Conservation (phyloP, 1,140 invertebrate species). For the Whitmania pigra region DNA sequence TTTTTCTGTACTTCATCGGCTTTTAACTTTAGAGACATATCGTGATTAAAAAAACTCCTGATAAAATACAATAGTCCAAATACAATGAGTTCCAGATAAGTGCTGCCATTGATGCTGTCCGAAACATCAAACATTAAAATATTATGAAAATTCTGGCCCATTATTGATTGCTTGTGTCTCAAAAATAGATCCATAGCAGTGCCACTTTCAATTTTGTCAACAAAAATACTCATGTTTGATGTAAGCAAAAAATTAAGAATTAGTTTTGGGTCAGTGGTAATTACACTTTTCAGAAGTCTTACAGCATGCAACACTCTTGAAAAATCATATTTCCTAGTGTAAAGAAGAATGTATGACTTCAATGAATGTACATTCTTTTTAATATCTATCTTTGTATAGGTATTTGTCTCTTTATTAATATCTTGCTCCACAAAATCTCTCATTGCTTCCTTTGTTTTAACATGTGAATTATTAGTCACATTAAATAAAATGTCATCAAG, state of each 20-base stretch:
- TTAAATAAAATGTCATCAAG: background rate
- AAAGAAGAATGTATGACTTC: slow-evolving; percentile 69
- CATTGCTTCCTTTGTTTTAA: background rate
- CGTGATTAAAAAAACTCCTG: slow-evolving; percentile 65
- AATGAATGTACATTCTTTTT: slow-evolving; percentile 53
- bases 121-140: slow-evolving; percentile 48
- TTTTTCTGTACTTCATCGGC: slow-evolving; percentile 64
- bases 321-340: slow-evolving; percentile 67
- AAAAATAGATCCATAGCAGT: slow-evolving; percentile 55
- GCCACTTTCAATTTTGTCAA: slow-evolving; percentile 40
- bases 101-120: slow-evolving; percentile 54
- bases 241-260: slow-evolving; percentile 57
- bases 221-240: slow-evolving; percentile 49
- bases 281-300: slow-evolving; percentile 58
- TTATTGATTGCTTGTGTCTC: slow-evolving; percentile 64
- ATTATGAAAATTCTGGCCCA: slow-evolving; percentile 64
- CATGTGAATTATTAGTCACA: background rate
- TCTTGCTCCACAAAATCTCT: background rate
- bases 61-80: slow-evolving; percentile 66
- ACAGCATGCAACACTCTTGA: slow-evolving; percentile 64
- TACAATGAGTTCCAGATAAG: slow-evolving; percentile 70
- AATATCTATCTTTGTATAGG: background rate
- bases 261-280: slow-evolving; percentile 58
- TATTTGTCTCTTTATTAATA: background rate
- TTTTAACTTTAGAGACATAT: slow-evolving; percentile 52